phyloP scores from a whole-genome alignment of 2,888 invertebrate species.

The Thecocarcelia acutangulata region DNA sequence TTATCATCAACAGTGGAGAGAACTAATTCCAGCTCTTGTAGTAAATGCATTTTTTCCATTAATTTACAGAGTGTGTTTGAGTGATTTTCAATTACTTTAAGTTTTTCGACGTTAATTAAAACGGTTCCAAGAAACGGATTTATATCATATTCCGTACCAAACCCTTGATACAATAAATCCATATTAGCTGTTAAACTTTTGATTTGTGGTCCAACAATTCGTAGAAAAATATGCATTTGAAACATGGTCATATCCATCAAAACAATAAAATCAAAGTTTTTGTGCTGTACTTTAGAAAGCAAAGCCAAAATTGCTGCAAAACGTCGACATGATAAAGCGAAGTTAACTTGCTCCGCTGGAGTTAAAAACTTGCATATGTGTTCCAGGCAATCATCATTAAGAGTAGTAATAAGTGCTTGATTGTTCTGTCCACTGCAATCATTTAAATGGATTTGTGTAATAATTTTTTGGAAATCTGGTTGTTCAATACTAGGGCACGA shows the following conservation, averaged over 20 bases:
- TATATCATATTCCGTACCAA: background rate
- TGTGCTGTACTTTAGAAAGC: constrained; percentile 60
- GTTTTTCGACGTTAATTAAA: constrained; percentile 32
- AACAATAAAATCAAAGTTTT: background rate
- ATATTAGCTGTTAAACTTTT: background rate
- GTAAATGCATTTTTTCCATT: constrained; percentile 21
- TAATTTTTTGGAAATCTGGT: constrained; percentile 3
- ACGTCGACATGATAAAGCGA: constrained; percentile 72
- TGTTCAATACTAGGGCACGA: constrained; percentile 38
- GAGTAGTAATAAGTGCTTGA: constrained; percentile 46
- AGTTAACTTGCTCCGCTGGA: constrained; percentile 71
- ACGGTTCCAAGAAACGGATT: background rate
- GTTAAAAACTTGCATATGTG: constrained; percentile 61
- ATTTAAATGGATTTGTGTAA: background rate
- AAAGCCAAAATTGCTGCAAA: constrained; percentile 68
- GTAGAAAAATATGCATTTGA: constrained; percentile 19
- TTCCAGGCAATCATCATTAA: constrained; percentile 73
- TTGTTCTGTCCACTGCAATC: background rate
- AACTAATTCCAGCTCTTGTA: constrained; percentile 20
- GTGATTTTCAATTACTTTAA: background rate
- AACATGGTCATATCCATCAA: background rate
- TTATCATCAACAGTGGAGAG: background rate
- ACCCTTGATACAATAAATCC: too few species aligned
- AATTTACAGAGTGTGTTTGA: background rate
- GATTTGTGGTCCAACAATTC: constrained; percentile 45